These are phyloP conservation scores for Chiloscyllium punctatum DNA, from an alignment of 2,797 vertebrate genomes.

Conservation along the genomic window DNA sequence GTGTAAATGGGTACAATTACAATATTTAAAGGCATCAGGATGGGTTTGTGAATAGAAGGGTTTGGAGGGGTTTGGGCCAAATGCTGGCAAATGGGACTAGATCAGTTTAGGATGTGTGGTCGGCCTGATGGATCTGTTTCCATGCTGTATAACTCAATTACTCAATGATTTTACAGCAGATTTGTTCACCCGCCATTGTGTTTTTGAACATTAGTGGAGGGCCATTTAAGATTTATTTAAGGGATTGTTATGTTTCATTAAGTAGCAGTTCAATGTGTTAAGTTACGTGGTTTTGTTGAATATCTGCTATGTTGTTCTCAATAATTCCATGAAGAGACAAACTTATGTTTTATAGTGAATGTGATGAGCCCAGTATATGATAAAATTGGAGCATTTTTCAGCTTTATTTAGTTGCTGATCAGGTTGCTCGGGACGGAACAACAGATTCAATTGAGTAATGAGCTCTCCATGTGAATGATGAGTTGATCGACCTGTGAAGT, in stretches of 20 bases:
- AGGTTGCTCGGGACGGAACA: background rate
- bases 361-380: background rate
- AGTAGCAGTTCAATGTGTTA: background rate
- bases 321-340: background rate
- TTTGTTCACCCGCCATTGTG: no score
- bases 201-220: background rate
- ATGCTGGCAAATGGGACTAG: no score
- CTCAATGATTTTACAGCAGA: no score
- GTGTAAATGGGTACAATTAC: no score
- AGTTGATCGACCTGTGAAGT: background rate
- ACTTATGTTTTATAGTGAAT: background rate
- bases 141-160: no score
- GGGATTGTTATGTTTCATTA: background rate
- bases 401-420: background rate
- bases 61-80: no score
- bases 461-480: background rate
- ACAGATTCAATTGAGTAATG: background rate
- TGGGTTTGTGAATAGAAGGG: no score
- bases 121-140: no score
- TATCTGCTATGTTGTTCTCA: background rate
- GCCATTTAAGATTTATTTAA: constrained; percentile 1
- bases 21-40: no score
- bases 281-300: background rate
- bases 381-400: background rate
- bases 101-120: no score